phyloP scores from a whole-genome alignment of 2,797 vertebrate genomes.

The Streptopelia turtur region DNA sequence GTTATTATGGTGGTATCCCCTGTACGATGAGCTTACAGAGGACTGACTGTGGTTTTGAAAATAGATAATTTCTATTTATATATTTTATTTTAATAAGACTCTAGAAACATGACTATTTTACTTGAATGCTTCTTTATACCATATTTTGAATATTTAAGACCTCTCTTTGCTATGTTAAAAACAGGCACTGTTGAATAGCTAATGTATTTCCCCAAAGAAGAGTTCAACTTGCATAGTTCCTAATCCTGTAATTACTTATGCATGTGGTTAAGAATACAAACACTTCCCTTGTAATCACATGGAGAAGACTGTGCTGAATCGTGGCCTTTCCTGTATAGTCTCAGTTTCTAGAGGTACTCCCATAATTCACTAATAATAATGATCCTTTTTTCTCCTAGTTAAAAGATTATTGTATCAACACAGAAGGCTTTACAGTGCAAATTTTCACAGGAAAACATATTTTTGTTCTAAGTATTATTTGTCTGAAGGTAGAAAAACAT shows the following conservation, averaged over 20 bases:
- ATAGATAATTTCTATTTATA: neutral
- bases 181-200: neutral
- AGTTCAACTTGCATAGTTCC: neutral
- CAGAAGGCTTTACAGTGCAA: neutral
- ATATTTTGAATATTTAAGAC: neutral
- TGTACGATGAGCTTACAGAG: neutral
- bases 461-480: neutral
- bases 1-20: neutral
- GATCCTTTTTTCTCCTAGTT: neutral
- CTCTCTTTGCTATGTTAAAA: neutral
- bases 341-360: neutral
- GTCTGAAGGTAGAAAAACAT: neutral
- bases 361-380: neutral
- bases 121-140: neutral
- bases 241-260: constrained; percentile 19
- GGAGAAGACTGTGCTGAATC: neutral
- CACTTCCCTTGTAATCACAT: neutral
- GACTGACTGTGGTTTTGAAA: neutral
- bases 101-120: neutral
- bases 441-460: neutral
- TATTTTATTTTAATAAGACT: neutral
- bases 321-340: neutral
- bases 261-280: neutral
- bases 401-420: neutral
- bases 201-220: neutral